Conservation (phyloP, 2,113 vertebrate genomes). For the Mugil cephalus region DNA sequence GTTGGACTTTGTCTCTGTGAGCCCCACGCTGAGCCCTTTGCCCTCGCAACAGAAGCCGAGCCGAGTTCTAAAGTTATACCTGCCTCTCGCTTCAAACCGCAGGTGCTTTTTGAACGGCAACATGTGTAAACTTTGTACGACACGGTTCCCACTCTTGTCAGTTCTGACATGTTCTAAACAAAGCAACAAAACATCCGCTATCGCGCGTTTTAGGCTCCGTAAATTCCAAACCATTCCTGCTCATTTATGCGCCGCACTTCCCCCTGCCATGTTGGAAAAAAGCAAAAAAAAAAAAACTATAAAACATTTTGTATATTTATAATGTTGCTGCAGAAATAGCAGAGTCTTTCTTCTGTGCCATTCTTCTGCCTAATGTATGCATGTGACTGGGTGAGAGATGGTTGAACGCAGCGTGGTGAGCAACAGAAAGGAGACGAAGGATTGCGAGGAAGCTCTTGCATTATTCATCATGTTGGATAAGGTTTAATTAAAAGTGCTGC, state of each 20-base stretch:
- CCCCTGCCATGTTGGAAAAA: constrained; percentile 36
- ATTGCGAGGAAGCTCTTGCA: constrained; percentile 88
- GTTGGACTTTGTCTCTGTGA: constrained; percentile 56
- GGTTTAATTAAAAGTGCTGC: constrained; percentile 98
- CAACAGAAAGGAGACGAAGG: constrained; percentile 89
- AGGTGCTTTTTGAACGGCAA: constrained; percentile 17
- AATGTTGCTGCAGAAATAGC: constrained; percentile 47
- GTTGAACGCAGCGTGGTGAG: constrained; percentile 75
- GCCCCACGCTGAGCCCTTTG: constrained; percentile 55
- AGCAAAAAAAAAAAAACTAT: constrained; percentile 25
- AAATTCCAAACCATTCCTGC: constrained; percentile 15
- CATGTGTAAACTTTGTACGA: constrained; percentile 25
- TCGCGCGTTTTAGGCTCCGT: constrained; percentile 1
- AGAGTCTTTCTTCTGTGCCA: constrained; percentile 56
- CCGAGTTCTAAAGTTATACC: constrained; percentile 19
- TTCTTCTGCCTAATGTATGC: constrained; percentile 75
- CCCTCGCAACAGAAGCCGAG: constrained; percentile 20
- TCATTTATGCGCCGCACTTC: constrained; percentile 27
- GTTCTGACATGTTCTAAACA: constrained; percentile 31
- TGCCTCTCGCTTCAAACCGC: constrained; percentile 6
- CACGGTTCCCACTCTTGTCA: constrained; percentile 15
- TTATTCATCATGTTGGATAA: constrained; percentile 96
- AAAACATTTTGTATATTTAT: constrained; percentile 68
- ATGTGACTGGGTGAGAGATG: constrained; percentile 71
- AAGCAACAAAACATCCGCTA: constrained; percentile 37